Evolutionary conservation across 2,113 vertebrate genomes (phyloP).

Genomic region (Elachura formosa): DNA sequence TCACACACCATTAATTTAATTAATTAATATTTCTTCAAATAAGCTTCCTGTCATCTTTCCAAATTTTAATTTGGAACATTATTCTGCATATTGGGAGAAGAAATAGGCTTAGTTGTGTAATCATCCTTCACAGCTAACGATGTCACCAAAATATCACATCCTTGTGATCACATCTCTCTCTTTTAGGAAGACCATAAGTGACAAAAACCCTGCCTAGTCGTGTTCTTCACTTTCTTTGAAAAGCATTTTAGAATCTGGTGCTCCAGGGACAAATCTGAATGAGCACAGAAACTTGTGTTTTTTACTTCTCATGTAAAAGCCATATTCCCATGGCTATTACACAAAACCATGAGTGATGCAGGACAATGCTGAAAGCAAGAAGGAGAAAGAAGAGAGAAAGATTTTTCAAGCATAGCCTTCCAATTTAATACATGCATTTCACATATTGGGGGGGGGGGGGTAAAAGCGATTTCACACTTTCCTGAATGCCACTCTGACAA

Average conservation of each 20-base stretch:
- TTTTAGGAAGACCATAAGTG: not conserved
- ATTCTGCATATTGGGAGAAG: not conserved
- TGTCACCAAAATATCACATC: not conserved
- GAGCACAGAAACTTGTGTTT: not conserved
- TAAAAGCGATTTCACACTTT: not conserved
- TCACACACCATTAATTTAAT: conserved; percentile 19
- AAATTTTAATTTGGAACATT: not conserved
- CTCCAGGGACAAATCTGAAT: not conserved
- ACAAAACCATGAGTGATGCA: not conserved
- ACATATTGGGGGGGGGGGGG: rapidly evolving
- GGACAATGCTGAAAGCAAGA: not conserved
- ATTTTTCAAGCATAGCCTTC: not conserved
- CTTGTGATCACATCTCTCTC: not conserved
- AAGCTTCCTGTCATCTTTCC: not conserved
- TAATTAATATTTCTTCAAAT: conserved; percentile 28
- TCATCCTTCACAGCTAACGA: not conserved
- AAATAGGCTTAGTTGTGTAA: not conserved
- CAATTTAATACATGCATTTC: not conserved
- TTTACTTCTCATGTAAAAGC: not conserved
- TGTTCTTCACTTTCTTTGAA: not conserved
- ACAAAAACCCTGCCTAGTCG: not conserved
- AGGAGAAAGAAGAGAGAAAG: not conserved
- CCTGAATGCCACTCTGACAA: not conserved
- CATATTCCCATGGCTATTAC: not conserved
- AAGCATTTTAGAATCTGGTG: not conserved